Evolutionary conservation across 2,888 invertebrate species (phyloP).

Genomic region (Diachrysia chrysitis): DNA sequence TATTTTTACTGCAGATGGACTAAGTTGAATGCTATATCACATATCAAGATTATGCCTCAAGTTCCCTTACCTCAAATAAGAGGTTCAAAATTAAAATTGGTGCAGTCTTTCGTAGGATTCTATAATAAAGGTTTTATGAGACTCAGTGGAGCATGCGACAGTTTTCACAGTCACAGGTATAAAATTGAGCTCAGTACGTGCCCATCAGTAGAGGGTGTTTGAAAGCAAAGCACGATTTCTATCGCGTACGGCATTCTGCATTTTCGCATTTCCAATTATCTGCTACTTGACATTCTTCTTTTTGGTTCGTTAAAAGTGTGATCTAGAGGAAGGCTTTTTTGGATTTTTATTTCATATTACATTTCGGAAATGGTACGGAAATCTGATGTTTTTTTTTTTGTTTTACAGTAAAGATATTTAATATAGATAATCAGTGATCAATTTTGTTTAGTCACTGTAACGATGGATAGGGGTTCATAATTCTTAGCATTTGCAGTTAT

Average conservation of each 20-base stretch:
- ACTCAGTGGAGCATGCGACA: constrained; percentile 29
- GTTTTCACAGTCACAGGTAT: constrained; percentile 53
- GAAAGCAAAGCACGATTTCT: constrained; percentile 56
- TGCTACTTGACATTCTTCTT: constrained; percentile 43
- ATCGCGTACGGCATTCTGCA: constrained; percentile 55
- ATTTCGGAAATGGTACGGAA: background rate
- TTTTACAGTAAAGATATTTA: too few relatives aligned
- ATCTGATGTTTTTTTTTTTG: background rate
- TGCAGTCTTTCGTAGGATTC: background rate
- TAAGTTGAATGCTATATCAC: background rate
- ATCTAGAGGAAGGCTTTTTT: background rate
- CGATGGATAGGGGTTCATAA: too few relatives aligned
- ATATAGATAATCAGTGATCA: too few relatives aligned
- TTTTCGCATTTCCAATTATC: constrained; percentile 58
- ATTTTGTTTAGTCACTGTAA: too few relatives aligned
- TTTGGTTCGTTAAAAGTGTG: constrained; percentile 32
- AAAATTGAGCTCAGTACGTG: constrained; percentile 52
- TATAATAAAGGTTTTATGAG: constrained; percentile 20
- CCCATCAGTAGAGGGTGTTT: constrained; percentile 35
- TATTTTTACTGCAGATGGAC: background rate
- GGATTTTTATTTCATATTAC: background rate
- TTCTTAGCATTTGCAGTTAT: too few relatives aligned
- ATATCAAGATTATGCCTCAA: too few relatives aligned
- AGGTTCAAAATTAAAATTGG: background rate
- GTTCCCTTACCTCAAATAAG: too few relatives aligned